Percentiles rank a stretch among this genome's conserved stretches.
Conservation (phyloP, 1,140 invertebrate genomes). For the Formica exsecta region DNA sequence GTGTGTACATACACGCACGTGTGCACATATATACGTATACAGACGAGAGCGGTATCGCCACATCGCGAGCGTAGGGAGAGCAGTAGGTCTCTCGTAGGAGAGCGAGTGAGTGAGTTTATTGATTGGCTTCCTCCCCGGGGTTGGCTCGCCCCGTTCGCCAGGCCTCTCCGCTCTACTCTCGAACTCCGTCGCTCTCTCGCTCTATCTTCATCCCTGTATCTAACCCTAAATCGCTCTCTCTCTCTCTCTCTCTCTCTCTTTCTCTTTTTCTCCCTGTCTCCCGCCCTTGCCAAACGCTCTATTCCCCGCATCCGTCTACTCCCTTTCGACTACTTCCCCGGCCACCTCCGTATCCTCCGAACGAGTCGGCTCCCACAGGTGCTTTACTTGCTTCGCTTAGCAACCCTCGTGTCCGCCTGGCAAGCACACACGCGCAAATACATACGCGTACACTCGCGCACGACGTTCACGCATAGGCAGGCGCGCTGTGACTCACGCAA, state of each 20-base stretch:
- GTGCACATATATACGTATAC: slow-evolving; percentile 24
- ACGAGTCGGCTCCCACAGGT: slow-evolving; percentile 82
- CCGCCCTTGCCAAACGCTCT: slow-evolving; percentile 41
- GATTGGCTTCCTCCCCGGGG: slow-evolving; percentile 86
- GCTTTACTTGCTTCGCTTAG: slow-evolving; percentile 83
- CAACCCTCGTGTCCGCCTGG: slow-evolving; percentile 77
- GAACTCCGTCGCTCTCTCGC: slow-evolving; percentile 56
- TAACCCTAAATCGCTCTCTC: slow-evolving; percentile 14
- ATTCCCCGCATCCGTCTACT: slow-evolving; percentile 44
- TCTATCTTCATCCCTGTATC: slow-evolving; percentile 30
- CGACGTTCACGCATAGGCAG: slow-evolving; percentile 66
- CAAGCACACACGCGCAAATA: slow-evolving; percentile 22
- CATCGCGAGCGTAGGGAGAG: slow-evolving; percentile 77
- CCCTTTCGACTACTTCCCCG: slow-evolving; percentile 65
- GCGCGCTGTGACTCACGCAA: slow-evolving; percentile 36
- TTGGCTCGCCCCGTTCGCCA: slow-evolving; percentile 77
- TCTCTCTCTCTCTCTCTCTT: slow-evolving; percentile 29
- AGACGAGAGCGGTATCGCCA: slow-evolving; percentile 40
- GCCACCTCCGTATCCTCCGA: slow-evolving; percentile 71
- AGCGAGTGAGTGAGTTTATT: slow-evolving; percentile 85
- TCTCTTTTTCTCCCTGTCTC: neutral
- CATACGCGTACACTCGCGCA: slow-evolving; percentile 56
- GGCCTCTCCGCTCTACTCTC: slow-evolving; percentile 74
- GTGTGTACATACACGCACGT: slow-evolving; percentile 55
- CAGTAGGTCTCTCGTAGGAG: slow-evolving; percentile 81